Conservation (phyloP, 2,888 invertebrate species). For the Bedellia somnulentella region DNA sequence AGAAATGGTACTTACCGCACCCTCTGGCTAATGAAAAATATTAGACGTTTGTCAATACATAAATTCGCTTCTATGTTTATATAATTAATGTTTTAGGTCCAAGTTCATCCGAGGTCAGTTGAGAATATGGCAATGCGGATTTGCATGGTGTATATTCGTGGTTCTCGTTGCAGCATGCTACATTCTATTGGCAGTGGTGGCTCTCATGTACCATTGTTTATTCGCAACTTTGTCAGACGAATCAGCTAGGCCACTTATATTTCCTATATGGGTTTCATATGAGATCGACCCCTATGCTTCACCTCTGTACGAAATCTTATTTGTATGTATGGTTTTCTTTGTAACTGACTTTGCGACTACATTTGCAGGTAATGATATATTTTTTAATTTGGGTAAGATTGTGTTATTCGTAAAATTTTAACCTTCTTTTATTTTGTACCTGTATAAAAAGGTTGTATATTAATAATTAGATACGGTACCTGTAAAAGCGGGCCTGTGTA, state of each 20-base stretch:
- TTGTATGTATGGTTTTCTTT: slow-evolving; percentile 12
- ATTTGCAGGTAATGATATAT: slow-evolving; percentile 28
- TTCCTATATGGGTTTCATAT: slow-evolving; percentile 35
- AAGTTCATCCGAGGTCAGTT: slow-evolving; percentile 27
- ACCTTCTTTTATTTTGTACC: no score
- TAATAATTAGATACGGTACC: no score
- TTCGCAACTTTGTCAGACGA: slow-evolving; percentile 24
- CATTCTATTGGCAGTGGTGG: slow-evolving; percentile 15
- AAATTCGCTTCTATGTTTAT: no score
- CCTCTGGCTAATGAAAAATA: no score
- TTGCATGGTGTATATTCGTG: slow-evolving; percentile 19
- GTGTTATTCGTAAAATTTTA: no score
- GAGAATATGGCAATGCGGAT: slow-evolving; percentile 27
- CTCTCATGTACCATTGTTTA: slow-evolving; percentile 21
- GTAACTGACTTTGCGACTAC: slow-evolving; percentile 16
- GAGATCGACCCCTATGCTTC: slow-evolving; percentile 28
- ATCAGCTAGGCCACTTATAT: slow-evolving; percentile 23
- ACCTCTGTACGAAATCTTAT: slow-evolving; percentile 33
- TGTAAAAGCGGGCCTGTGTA: no score
- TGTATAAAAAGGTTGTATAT: no score
- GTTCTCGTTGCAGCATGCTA: slow-evolving; percentile 13
- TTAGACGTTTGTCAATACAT: no score
- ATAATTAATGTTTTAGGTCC: no score
- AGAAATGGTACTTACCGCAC: no score
- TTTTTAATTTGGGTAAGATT: no score